phyloP scores from a whole-genome alignment of 1,140 invertebrate species.

The Cotesia chilonis region DNA sequence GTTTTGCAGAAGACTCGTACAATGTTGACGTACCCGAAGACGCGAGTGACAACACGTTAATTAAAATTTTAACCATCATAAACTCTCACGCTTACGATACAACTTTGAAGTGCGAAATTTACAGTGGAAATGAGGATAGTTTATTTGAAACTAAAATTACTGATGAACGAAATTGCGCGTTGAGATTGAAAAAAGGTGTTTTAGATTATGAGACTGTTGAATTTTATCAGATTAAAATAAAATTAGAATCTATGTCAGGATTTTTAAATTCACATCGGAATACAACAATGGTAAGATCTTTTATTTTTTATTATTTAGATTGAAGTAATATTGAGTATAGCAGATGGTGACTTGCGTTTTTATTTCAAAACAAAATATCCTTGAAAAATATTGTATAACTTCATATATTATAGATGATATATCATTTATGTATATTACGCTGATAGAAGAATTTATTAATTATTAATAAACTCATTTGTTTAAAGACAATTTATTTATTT shows the following conservation, averaged over 20 bases:
- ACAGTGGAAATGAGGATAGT: slow-evolving; percentile 74
- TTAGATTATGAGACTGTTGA: slow-evolving; percentile 80
- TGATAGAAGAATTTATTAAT: no score
- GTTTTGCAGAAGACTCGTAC: slow-evolving; percentile 85
- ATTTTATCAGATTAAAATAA: slow-evolving; percentile 79
- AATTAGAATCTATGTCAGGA: slow-evolving; percentile 78
- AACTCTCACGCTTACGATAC: slow-evolving; percentile 74
- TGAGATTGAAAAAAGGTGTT: slow-evolving; percentile 72
- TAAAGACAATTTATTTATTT: no score
- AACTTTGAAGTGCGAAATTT: slow-evolving; percentile 78
- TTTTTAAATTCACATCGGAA: slow-evolving; percentile 79
- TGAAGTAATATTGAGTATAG: neutral
- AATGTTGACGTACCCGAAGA: slow-evolving; percentile 84
- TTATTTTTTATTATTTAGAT: slow-evolving; percentile 14
- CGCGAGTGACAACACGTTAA: slow-evolving; percentile 71
- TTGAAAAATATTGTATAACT: no score
- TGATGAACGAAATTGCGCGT: slow-evolving; percentile 80
- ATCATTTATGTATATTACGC: no score
- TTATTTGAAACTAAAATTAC: slow-evolving; percentile 78
- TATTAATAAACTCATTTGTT: no score
- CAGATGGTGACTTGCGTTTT: no score
- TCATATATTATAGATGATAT: no score
- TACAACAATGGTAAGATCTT: slow-evolving; percentile 67
- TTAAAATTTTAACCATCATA: slow-evolving; percentile 78
- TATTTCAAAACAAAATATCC: no score